Evolutionary conservation across 2,113 vertebrate species (phyloP).

Genomic region (Apus apus): DNA sequence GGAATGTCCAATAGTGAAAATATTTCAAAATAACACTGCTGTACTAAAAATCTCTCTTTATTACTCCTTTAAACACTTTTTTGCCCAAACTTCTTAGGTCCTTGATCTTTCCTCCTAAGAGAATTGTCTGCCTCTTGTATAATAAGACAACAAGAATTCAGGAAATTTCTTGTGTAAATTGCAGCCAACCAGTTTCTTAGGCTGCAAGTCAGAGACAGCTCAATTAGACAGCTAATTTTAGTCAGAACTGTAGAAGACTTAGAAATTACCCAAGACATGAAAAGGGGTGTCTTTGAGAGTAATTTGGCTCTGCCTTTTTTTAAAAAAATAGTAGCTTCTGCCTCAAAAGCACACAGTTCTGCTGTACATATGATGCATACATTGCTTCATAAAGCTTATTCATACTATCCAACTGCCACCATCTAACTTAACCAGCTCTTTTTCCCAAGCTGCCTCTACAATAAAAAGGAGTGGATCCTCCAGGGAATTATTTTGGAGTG

Average conservation of each 20-base stretch:
- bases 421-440: background rate
- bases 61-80: background rate
- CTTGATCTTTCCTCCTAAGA: background rate
- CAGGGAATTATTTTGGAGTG: background rate
- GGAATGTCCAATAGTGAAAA: background rate
- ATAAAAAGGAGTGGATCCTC: background rate
- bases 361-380: background rate
- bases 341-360: background rate
- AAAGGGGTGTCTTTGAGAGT: background rate
- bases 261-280: background rate
- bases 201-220: background rate
- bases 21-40: background rate
- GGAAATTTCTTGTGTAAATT: background rate
- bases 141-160: background rate
- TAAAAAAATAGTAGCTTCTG: background rate
- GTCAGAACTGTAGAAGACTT: background rate
- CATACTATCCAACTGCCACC: background rate
- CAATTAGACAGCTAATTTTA: background rate
- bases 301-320: background rate
- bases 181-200: background rate
- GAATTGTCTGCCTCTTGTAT: background rate
- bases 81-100: background rate
- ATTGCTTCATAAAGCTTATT: background rate
- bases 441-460: background rate
- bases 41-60: conserved; percentile 1